Base-by-base conservation (phyloP, 1,140 invertebrate genomes). In the Zaprionus nigranus region DNA sequence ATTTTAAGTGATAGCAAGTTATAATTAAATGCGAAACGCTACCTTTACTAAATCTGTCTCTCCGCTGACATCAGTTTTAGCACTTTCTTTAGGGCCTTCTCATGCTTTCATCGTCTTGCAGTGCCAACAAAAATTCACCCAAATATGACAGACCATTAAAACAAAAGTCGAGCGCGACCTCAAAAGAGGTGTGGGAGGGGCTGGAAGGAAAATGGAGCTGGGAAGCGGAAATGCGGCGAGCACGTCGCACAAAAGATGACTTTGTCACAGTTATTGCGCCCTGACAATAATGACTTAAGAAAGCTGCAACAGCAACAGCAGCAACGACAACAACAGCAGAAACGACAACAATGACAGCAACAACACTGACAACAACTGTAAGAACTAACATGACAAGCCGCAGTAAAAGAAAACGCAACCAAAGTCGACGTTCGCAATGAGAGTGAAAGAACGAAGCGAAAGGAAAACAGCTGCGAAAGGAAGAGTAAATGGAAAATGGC, bases 211-310 rank as follows among this genome's bases (percentile, higher is more conserved):
- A 53, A 15, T 20, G 40, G 20, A 68, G 12, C 24, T 36, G 30
- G 15, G 49, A n/a, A 69, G 53, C 66, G 66, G 66, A 75, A 75
- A 53, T 69, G 72, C 59, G 40, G 51, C 22, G 66, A 59, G 54
- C 66, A 62, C 73, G 64, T 78, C 36, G 36, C 57, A 75, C 61
- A 79, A 75, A 69, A 82, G 80, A 82, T 82, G 81, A 82, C 81
- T 82, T 82, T 83, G 81, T 82, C 76, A 82, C 81, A 78, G 82
- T 81, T 81, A 81, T 84, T 81, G 82, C 82, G 82, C 63, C 65
- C 68, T 78, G 57, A 75, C 76, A 82, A 85, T 85, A 85, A 85
- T 79, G 75, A 86, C 79, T 87, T 65, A 56, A 83, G 81, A 83
- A 79, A 67, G 67, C 71, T 77, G 60, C 65, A 71, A 40, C 53